Conservation (phyloP, 2,888 invertebrate species). For the Rutpela maculata region DNA sequence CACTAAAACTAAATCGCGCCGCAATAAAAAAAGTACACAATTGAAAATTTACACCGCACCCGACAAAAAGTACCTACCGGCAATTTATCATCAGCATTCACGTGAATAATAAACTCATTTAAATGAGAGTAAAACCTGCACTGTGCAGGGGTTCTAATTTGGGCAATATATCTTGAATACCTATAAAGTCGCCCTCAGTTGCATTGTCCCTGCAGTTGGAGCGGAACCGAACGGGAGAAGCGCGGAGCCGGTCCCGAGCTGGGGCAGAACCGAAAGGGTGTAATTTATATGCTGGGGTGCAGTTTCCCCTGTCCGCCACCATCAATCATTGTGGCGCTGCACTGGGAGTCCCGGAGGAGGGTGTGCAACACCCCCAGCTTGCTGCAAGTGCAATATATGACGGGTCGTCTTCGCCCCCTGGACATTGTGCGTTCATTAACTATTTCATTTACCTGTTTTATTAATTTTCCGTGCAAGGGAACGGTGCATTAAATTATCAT, state of each 20-base stretch:
- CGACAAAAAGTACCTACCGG: conserved; percentile 42
- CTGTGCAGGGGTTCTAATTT: conserved; percentile 61
- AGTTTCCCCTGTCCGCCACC: conserved; percentile 71
- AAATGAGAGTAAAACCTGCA: conserved; percentile 64
- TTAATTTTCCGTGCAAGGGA: conserved; percentile 5
- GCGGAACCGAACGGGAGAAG: conserved; percentile 51
- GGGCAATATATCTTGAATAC: conserved; percentile 68
- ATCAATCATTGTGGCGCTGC: conserved; percentile 73
- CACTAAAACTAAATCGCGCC: not conserved
- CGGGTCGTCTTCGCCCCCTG: conserved; percentile 57
- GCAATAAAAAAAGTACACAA: conserved; percentile 32
- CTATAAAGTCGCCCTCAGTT: conserved; percentile 64
- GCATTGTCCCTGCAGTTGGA: conserved; percentile 61
- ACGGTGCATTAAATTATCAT: not conserved
- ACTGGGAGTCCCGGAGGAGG: conserved; percentile 62
- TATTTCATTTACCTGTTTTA: conserved; percentile 40
- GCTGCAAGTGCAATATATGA: conserved; percentile 71
- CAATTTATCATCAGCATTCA: conserved; percentile 51
- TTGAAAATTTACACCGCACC: conserved; percentile 47
- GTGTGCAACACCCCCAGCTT: conserved; percentile 59
- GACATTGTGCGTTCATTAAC: conserved; percentile 36
- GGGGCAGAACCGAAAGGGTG: conserved; percentile 70
- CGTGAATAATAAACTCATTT: conserved; percentile 65
- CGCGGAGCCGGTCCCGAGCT: conserved; percentile 39
- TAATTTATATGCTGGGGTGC: conserved; percentile 73